Percentiles rank a stretch among this genome's conserved stretches.
Conservation (phyloP, 2,888 invertebrate genomes). For the Argyresthia goedartella region DNA sequence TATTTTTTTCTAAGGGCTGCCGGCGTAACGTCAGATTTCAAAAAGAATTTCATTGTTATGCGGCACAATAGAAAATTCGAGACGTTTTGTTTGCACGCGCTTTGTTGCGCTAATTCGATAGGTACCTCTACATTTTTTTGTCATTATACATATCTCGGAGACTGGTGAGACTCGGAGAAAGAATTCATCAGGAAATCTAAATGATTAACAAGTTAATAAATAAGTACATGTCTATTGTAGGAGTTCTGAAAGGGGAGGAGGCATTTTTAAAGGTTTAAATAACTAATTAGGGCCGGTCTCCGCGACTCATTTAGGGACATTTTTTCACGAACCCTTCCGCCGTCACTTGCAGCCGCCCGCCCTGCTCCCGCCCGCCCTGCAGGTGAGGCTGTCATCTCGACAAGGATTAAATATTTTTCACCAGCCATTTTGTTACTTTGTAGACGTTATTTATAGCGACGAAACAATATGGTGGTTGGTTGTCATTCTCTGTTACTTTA, state of each 20-base stretch:
- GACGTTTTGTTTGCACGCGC: conserved; percentile 41
- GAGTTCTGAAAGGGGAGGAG: background rate
- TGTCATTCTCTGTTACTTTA: too few relatives aligned
- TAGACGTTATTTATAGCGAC: too few relatives aligned
- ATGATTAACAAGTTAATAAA: background rate
- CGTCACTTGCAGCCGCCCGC: conserved; percentile 13
- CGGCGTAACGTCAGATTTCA: conserved; percentile 4
- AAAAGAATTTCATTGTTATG: conserved; percentile 56
- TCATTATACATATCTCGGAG: background rate
- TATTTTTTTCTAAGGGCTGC: conserved; percentile 27
- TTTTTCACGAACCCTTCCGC: conserved; percentile 35
- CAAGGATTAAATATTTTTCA: too few relatives aligned
- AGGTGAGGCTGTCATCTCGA: conserved; percentile 58
- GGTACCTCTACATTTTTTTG: background rate
- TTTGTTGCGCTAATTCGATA: conserved; percentile 30
- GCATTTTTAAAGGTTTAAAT: background rate
- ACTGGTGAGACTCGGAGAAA: background rate
- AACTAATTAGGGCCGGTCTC: background rate
- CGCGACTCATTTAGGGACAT: conserved; percentile 12
- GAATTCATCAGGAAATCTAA: background rate
- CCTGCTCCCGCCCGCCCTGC: conserved; percentile 20
- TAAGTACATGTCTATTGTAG: background rate
- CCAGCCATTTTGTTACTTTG: too few relatives aligned
- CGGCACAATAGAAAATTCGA: conserved; percentile 61
- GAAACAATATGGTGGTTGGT: too few relatives aligned